Evolutionary conservation across 1,140 invertebrate species (phyloP).

Genomic region (Platyscapa corneri): DNA sequence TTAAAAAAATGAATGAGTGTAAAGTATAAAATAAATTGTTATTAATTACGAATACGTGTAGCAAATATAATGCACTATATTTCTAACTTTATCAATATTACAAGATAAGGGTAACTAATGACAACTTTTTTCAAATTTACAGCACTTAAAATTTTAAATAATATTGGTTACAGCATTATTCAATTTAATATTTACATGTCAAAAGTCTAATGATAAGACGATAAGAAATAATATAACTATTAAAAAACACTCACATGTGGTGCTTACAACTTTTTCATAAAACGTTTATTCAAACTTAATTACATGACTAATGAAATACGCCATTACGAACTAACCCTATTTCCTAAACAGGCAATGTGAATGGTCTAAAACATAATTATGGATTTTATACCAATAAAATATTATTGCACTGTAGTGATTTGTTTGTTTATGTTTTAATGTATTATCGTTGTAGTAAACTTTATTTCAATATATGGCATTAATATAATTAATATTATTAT

Average conservation of each 20-base stretch:
- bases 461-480: neutral
- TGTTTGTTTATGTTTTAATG: no score
- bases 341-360: neutral
- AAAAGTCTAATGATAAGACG: neutral
- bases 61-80: neutral
- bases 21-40: neutral
- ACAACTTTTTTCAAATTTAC: neutral
- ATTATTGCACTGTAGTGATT: no score
- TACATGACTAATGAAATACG: neutral
- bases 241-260: neutral
- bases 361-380: neutral
- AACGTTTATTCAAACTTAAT: neutral
- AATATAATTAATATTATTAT: constrained; percentile 25
- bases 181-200: neutral
- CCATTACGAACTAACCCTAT: neutral
- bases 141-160: neutral
- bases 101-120: neutral
- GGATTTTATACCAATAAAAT: no score
- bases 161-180: neutral
- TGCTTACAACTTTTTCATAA: neutral
- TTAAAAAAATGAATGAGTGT: neutral
- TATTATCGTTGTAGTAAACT: neutral
- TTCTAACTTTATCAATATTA: neutral
- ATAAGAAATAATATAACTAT: neutral
- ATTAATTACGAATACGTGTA: neutral